Percentiles rank a stretch among this genome's conserved stretches.
Conservation (phyloP, 2,113 vertebrate genomes). For the Collichthys lucidus region DNA sequence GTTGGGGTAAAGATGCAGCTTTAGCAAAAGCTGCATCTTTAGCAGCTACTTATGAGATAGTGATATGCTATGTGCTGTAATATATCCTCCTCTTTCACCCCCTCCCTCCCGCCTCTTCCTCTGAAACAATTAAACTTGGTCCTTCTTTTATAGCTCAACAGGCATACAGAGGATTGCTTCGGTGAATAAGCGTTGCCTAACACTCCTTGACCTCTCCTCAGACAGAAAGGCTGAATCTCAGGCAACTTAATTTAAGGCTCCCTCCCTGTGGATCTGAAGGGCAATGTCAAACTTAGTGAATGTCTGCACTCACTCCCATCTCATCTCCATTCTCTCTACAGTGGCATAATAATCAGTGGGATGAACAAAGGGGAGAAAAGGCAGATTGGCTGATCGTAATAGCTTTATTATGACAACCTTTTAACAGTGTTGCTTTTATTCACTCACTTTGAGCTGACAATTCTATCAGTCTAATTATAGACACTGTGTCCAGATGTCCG, state of each 20-base stretch:
- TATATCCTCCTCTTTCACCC: not conserved
- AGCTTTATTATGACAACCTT: constrained; percentile 53
- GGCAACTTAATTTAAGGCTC: constrained; percentile 66
- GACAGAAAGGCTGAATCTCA: constrained; percentile 56
- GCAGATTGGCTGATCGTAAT: constrained; percentile 27
- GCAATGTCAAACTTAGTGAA: constrained; percentile 67
- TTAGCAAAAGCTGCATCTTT: not conserved
- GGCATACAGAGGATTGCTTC: constrained; percentile 28
- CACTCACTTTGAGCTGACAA: constrained; percentile 41
- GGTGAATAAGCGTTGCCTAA: constrained; percentile 47
- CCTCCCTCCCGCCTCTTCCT: not conserved
- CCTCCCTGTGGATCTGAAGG: constrained; percentile 67
- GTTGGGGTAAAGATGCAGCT: not conserved
- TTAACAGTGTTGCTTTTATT: constrained; percentile 46
- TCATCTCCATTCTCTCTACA: constrained; percentile 45
- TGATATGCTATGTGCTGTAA: no score
- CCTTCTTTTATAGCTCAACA: constrained; percentile 38
- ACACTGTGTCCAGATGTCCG: constrained; percentile 28
- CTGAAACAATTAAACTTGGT: not conserved
- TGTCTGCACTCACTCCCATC: constrained; percentile 45
- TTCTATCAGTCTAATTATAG: constrained; percentile 49
- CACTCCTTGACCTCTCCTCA: constrained; percentile 68
- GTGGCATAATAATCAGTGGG: constrained; percentile 57
- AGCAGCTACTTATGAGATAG: not conserved
- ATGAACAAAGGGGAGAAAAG: constrained; percentile 51